Percentiles rank a stretch among this genome's conserved stretches.
These are phyloP conservation scores for Carapus acus DNA, from an alignment of 2,797 vertebrate species.

Conservation along the genomic window DNA sequence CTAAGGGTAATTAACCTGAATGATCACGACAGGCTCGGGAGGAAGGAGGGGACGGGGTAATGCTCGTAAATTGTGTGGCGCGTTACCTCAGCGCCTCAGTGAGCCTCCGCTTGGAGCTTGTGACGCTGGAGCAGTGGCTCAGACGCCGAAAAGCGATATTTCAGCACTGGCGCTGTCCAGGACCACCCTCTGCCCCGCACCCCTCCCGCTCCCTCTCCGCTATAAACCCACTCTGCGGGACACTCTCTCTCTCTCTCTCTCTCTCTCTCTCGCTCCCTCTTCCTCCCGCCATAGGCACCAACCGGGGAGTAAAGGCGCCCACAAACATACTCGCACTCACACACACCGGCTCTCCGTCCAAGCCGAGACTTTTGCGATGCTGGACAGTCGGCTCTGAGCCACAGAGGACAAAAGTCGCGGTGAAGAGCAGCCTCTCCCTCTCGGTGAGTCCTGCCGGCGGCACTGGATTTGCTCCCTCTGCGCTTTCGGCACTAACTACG, in stretches of 20 bases:
- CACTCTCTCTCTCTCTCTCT: background rate
- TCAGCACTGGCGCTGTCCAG: slow-evolving; percentile 78
- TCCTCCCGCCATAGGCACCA: background rate
- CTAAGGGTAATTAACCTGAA: slow-evolving; percentile 51
- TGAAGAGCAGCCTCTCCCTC: slow-evolving; percentile 33
- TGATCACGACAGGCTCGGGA: slow-evolving; percentile 23
- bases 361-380: slow-evolving; percentile 67
- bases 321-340: slow-evolving; percentile 40
- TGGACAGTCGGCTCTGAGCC: slow-evolving; percentile 61
- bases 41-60: slow-evolving; percentile 10
- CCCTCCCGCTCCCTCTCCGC: background rate
- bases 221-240: slow-evolving; percentile 26
- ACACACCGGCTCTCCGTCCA: slow-evolving; percentile 35
- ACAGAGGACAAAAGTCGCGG: slow-evolving; percentile 53
- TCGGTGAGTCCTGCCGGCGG: slow-evolving; percentile 55
- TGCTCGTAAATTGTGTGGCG: slow-evolving; percentile 35
- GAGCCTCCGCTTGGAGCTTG: slow-evolving; percentile 32
- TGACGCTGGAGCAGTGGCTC: slow-evolving; percentile 38
- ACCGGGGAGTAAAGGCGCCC: slow-evolving; percentile 23
- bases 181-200: background rate
- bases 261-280: too few relatives aligned
- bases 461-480: background rate
- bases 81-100: slow-evolving; percentile 37
- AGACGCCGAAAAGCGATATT: slow-evolving; percentile 32
- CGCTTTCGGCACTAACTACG: too few relatives aligned